These are phyloP conservation scores for Leuctra nigra DNA, from an alignment of 2,888 invertebrate genomes.

Conservation along the genomic window DNA sequence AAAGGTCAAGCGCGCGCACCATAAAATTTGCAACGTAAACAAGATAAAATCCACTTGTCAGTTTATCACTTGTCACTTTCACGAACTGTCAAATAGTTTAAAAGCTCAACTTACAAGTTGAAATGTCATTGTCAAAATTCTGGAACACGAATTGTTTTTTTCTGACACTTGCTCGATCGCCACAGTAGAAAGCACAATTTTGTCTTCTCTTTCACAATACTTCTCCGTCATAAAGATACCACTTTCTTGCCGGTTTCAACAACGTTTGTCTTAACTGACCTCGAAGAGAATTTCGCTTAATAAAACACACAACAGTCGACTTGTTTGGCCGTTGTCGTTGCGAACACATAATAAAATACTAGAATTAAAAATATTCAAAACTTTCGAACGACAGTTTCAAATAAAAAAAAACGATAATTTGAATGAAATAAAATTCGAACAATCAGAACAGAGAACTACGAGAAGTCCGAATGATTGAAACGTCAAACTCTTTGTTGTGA, in stretches of 20 bases:
- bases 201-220: neutral
- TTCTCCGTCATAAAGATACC: conserved; percentile 4
- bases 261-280: conserved; percentile 12
- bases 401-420: neutral
- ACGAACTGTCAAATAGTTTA: neutral
- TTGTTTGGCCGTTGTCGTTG: neutral
- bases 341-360: conserved; percentile 13
- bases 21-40: neutral
- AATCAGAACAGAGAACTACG: conserved; percentile 12
- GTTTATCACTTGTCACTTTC: too few relatives aligned
- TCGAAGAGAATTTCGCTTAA: neutral
- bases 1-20: neutral
- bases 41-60: too few relatives aligned
- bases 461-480: too few relatives aligned
- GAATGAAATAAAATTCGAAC: neutral
- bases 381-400: neutral
- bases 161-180: too few relatives aligned
- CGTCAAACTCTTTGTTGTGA: too few relatives aligned
- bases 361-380: neutral
- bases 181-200: neutral
- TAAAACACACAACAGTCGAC: conserved; percentile 9
- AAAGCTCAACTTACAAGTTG: too few relatives aligned
- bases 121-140: too few relatives aligned
- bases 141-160: too few relatives aligned
- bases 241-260: conserved; percentile 1